These are phyloP conservation scores for Penaeus japonicus DNA, from an alignment of 1,140 invertebrate genomes.

Conservation along the genomic window DNA sequence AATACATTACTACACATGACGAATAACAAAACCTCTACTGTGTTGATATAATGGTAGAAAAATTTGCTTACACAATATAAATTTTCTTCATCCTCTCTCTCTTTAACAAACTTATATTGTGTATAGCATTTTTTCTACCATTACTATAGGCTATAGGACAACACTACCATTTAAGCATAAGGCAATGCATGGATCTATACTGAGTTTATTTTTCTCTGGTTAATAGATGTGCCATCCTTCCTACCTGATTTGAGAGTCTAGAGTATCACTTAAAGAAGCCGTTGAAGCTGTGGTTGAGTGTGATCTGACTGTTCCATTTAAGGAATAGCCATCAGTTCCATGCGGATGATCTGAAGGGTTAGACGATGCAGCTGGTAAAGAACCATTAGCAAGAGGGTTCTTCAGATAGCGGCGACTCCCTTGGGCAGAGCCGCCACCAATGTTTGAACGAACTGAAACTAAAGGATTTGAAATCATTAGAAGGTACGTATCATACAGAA, in stretches of 20 bases:
- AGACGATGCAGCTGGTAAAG: not conserved
- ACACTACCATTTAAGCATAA: too few species aligned
- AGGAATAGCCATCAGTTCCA: slow-evolving; percentile 22
- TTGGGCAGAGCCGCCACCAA: not conserved
- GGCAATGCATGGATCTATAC: too few species aligned
- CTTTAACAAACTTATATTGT: too few species aligned
- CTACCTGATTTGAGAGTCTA: not conserved
- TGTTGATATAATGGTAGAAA: too few species aligned
- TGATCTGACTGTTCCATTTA: slow-evolving; percentile 43
- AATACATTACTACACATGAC: too few species aligned
- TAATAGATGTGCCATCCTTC: too few species aligned
- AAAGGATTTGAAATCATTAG: not conserved
- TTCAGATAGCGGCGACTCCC: slow-evolving; percentile 30
- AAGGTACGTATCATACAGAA: not conserved
- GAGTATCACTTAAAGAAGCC: slow-evolving; percentile 11
- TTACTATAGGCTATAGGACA: too few species aligned
- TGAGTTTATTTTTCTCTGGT: too few species aligned
- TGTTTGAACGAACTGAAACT: slow-evolving; percentile 32
- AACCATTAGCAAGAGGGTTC: slow-evolving; percentile 40
- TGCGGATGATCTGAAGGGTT: not conserved
- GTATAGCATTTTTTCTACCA: too few species aligned
- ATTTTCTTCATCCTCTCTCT: too few species aligned
- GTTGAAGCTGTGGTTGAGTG: slow-evolving; percentile 36
- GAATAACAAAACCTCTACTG: too few species aligned
- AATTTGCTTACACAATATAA: too few species aligned